phyloP scores from a whole-genome alignment of 2,797 vertebrate species.

The Melanotaenia maccullochi region DNA sequence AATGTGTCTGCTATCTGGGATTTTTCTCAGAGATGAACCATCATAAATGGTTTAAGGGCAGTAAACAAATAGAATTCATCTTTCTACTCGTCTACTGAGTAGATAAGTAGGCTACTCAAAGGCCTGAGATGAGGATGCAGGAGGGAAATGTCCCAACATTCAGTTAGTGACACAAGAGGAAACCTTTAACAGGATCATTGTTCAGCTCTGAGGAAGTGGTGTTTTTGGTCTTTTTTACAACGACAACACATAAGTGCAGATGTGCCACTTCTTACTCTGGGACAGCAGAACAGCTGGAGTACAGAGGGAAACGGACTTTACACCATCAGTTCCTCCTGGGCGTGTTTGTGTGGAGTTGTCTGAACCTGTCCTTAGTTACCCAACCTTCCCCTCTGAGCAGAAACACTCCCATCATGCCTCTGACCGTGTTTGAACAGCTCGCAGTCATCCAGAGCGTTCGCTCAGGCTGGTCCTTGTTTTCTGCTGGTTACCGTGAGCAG shows the following conservation, averaged over 20 bases:
- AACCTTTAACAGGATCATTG: no score
- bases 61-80: no score
- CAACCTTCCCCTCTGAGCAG: slow-evolving; percentile 13
- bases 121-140: no score
- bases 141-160: no score
- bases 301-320: background rate
- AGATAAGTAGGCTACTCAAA: no score
- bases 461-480: background rate
- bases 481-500: slow-evolving; percentile 6
- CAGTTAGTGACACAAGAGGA: no score
- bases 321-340: slow-evolving; percentile 17
- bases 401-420: slow-evolving; percentile 9
- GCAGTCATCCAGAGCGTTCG: slow-evolving; percentile 19
- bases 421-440: slow-evolving; percentile 37
- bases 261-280: background rate
- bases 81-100: no score
- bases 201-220: no score
- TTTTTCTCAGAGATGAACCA: no score
- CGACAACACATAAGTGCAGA: background rate
- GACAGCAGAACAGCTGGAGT: background rate
- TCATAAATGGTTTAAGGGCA: no score
- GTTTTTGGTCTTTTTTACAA: no score
- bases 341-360: slow-evolving; percentile 37
- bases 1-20: no score
- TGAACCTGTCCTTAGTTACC: slow-evolving; percentile 52